Evolutionary conservation across 2,797 vertebrate genomes (phyloP).

Genomic region (Orestias chungarensis): DNA sequence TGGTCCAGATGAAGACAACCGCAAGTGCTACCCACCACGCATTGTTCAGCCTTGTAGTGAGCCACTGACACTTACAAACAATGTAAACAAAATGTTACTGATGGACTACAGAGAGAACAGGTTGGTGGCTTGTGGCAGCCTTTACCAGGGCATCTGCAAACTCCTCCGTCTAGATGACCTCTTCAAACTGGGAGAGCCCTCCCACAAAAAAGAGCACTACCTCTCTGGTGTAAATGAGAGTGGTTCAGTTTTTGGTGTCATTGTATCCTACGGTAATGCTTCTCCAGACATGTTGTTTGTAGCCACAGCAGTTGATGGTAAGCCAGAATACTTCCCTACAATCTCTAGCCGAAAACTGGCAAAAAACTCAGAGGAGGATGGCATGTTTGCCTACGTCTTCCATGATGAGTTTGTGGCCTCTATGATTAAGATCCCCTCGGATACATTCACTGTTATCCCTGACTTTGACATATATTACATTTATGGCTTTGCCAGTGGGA

Average conservation of each 20-base stretch:
- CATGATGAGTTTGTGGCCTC: conserved; percentile 98
- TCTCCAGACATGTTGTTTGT: conserved; percentile 95
- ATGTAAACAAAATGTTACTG: conserved; percentile 98
- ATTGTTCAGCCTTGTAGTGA: conserved; percentile 97
- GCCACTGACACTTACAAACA: conserved; percentile 90
- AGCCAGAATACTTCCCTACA: conserved; percentile 98
- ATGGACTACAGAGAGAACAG: conserved; percentile 97
- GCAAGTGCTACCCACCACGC: conserved; percentile 96
- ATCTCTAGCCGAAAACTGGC: conserved; percentile 96
- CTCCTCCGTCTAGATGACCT: conserved; percentile 95
- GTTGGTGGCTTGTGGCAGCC: conserved; percentile 94
- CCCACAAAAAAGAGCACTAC: conserved; percentile 98
- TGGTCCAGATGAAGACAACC: conserved; percentile 95
- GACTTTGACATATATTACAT: conserved; percentile 99
- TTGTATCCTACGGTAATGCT: conserved; percentile 90
- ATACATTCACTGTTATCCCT: conserved; percentile 96
- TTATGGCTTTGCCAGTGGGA: conserved; percentile 96
- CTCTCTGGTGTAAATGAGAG: conserved; percentile 97
- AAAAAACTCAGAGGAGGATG: conserved; percentile 94
- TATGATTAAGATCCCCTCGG: conserved; percentile 98
- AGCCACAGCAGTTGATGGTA: conserved; percentile 95
- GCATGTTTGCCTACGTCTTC: conserved; percentile 98
- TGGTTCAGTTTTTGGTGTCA: conserved; percentile 96
- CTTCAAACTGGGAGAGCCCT: conserved; percentile 97
- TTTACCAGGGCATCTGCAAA: conserved; percentile 98